Percentiles rank a stretch among this genome's conserved stretches.
Conservation (phyloP, 2,797 vertebrate genomes). For the Hippopotamyrus pictus region DNA sequence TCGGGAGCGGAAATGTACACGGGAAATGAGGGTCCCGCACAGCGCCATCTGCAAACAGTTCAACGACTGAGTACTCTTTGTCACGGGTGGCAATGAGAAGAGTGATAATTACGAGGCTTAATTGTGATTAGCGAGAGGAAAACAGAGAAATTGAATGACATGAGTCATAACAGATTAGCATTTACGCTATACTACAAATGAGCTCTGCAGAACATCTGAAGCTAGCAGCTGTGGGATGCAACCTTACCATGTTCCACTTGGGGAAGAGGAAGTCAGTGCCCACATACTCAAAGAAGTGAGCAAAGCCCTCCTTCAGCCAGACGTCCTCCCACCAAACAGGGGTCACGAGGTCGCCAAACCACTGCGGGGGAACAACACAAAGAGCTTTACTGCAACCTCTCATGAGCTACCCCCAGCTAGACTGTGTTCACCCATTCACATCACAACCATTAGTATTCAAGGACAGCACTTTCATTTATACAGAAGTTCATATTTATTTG, state of each 20-base stretch:
- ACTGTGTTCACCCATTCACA: not conserved
- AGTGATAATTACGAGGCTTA: not conserved
- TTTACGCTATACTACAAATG: not conserved
- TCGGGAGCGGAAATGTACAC: not conserved
- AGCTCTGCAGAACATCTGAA: not conserved
- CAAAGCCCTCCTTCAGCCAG: conserved; percentile 95
- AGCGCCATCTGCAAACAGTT: not conserved
- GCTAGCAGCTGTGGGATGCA: not conserved
- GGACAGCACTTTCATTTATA: not conserved
- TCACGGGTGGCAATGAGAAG: not conserved
- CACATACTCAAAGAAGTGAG: conserved; percentile 95
- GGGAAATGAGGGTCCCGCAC: not conserved
- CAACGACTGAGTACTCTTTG: not conserved
- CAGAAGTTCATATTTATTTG: not conserved
- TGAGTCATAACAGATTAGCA: not conserved
- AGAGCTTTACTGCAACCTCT: not conserved
- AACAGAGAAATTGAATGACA: not conserved
- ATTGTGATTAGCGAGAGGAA: not conserved
- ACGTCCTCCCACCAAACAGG: conserved; percentile 98
- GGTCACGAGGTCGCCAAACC: conserved; percentile 96
- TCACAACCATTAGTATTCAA: not conserved
- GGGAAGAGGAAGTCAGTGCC: conserved; percentile 96
- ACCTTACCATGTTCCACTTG: conserved; percentile 92
- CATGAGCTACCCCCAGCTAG: not conserved
- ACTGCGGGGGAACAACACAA: conserved; percentile 57